Conservation (phyloP, 2,113 vertebrate genomes). For the Eupsittula cactorum region DNA sequence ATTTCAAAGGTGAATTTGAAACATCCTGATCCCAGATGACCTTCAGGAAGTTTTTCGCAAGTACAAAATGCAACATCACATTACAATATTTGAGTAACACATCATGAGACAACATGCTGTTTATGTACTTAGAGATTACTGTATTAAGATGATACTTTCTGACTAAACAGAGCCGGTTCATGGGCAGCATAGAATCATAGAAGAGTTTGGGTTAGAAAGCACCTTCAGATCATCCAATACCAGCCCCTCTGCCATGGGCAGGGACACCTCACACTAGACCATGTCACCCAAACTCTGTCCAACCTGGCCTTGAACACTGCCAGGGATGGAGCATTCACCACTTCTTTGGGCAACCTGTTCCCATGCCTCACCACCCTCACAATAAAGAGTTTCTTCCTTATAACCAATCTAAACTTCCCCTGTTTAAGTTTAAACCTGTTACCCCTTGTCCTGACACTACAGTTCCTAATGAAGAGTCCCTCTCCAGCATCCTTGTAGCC, state of each 20-base stretch:
- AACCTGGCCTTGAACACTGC: too few relatives aligned
- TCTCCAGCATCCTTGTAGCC: neutral
- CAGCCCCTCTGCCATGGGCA: too few relatives aligned
- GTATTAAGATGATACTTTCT: neutral
- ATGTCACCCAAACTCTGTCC: too few relatives aligned
- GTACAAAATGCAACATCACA: neutral
- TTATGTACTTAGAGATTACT: neutral
- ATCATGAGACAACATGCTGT: neutral
- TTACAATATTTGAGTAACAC: constrained; percentile 15
- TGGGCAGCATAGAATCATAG: neutral
- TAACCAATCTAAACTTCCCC: too few relatives aligned
- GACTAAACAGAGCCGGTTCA: neutral
- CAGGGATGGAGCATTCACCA: too few relatives aligned
- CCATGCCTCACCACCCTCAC: too few relatives aligned
- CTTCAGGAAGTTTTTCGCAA: neutral
- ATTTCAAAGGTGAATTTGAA: neutral
- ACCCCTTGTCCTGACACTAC: neutral
- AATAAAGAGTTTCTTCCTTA: too few relatives aligned
- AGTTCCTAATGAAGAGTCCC: neutral
- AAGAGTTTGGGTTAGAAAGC: too few relatives aligned
- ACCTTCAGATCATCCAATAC: too few relatives aligned
- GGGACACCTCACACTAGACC: too few relatives aligned
- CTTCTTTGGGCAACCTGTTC: too few relatives aligned
- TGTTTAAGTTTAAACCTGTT: too few relatives aligned
- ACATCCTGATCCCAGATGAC: neutral